phyloP scores from a whole-genome alignment of 2,113 vertebrate species.

The Festucalex cinctus region DNA sequence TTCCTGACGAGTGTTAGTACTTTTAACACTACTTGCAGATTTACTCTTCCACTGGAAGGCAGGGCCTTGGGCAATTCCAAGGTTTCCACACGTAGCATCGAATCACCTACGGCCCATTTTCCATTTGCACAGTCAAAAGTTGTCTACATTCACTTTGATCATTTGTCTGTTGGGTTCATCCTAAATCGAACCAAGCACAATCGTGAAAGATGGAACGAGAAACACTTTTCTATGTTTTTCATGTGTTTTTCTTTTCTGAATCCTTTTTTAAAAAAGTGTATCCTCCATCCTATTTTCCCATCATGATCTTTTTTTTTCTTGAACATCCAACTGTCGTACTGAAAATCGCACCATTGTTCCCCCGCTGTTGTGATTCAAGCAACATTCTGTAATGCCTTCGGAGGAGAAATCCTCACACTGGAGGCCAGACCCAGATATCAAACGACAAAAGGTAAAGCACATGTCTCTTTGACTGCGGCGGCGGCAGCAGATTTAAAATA shows the following conservation, averaged over 20 bases:
- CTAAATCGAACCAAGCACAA: not conserved
- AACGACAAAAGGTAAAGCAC: slow-evolving; percentile 32
- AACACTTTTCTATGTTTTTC: not conserved
- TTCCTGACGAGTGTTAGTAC: slow-evolving; percentile 45
- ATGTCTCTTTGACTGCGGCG: slow-evolving; percentile 15
- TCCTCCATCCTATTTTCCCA: not conserved
- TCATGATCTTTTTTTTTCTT: not conserved
- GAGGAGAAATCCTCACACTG: slow-evolving; percentile 1
- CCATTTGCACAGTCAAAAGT: too few relatives aligned
- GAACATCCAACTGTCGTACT: not conserved
- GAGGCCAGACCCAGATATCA: slow-evolving; percentile 10
- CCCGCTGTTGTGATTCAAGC: not conserved
- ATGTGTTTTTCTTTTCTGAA: not conserved
- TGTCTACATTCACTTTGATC: too few relatives aligned
- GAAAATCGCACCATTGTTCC: not conserved
- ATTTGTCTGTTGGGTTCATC: too few relatives aligned
- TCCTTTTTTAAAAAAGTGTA: not conserved
- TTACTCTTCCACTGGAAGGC: slow-evolving; percentile 14
- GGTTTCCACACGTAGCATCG: slow-evolving; percentile 4
- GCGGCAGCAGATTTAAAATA: slow-evolving; percentile 33
- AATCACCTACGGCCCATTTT: not conserved
- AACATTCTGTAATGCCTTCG: not conserved
- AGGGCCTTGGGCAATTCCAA: too few relatives aligned
- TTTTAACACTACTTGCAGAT: slow-evolving; percentile 27
- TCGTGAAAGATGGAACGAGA: not conserved